Evolutionary conservation across 35 echinoderm and acorn worm genomes (phyloP), one percentile per base, ranked within the genome.

Genomic region (Apostichopus californicus): DNA sequence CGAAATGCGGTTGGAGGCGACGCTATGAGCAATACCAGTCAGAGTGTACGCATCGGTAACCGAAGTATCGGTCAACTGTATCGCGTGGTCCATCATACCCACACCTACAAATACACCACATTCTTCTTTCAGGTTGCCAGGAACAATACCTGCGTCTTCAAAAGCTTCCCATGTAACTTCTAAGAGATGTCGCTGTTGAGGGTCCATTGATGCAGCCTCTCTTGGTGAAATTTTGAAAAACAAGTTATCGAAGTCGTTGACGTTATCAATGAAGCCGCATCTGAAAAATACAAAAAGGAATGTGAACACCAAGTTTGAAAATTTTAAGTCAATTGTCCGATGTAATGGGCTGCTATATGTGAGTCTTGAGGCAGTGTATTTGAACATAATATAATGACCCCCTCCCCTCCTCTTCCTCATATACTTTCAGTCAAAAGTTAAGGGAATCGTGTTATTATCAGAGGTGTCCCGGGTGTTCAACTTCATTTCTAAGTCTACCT

Each of bases 211-310:
- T 17, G 94, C 89, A 55, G 96, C 96, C 71, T 98, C 96, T 78
- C 92, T 88, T 52, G 96, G 96, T 9, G 96, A 95, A 24, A 94
- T 95, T 92, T 92, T 95, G 90, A 98, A 98, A 90, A 98, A 98
- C 0, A 92, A 58, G 73, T 98, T 95, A 68, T 98, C 96, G 56
- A 95, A 98, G 23, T 66, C 70, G 9, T 98, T 94, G 54, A 95
- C 64, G 63, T 93, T 90, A 5, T 95, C 96, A 21, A 98, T 86
- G 54, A 98, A 94, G 18, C 94, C 96, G 18, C 89, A 81, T 81
- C 89, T 84, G 90, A 5, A 55, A 59, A 91, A 53, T 7, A 77
- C 21, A 77, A 6, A 55, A 90, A 79, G 57, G 55, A 79, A 79
- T n/a, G 34, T 46, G 34, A 46, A 75, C 6, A 52, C 8, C 8